Conservation (phyloP, 2,888 invertebrate species). For the Sphinx pinastri region DNA sequence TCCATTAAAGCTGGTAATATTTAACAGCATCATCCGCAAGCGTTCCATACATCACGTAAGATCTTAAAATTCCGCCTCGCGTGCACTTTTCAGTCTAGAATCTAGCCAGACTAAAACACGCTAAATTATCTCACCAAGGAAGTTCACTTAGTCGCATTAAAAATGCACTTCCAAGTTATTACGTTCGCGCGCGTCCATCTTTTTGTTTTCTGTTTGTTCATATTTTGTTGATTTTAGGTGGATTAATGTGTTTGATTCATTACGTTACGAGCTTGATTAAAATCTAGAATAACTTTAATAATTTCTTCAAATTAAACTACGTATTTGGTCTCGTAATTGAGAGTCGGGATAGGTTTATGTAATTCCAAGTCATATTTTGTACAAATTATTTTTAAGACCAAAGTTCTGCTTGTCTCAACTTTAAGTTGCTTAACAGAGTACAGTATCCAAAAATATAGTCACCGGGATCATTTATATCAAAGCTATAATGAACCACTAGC, state of each 20-base stretch:
- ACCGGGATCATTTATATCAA: too few relatives aligned
- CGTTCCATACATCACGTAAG: constrained; percentile 27
- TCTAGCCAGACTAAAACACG: constrained; percentile 45
- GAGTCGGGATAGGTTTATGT: too few relatives aligned
- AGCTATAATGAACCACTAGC: too few relatives aligned
- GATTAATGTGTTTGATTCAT: not conserved
- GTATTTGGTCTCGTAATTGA: too few relatives aligned
- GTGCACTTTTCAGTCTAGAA: constrained; percentile 51
- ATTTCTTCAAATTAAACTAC: too few relatives aligned
- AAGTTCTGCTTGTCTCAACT: too few relatives aligned
- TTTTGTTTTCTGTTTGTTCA: not conserved
- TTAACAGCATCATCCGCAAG: constrained; percentile 25
- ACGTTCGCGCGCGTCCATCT: not conserved
- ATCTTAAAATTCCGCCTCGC: constrained; percentile 52
- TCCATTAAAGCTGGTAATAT: constrained; percentile 10
- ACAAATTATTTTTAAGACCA: too few relatives aligned
- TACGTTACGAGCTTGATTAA: too few relatives aligned
- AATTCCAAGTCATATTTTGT: too few relatives aligned
- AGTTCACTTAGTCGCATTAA: constrained; percentile 26
- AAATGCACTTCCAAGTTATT: constrained; percentile 24
- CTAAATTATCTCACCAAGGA: constrained; percentile 40
- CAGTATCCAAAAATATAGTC: too few relatives aligned
- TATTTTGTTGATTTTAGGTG: not conserved
- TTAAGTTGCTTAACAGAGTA: too few relatives aligned
- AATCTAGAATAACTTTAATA: too few relatives aligned